These are phyloP conservation scores for Protomyctophum bolini DNA, from an alignment of 2,113 vertebrate species.

Conservation along the genomic window DNA sequence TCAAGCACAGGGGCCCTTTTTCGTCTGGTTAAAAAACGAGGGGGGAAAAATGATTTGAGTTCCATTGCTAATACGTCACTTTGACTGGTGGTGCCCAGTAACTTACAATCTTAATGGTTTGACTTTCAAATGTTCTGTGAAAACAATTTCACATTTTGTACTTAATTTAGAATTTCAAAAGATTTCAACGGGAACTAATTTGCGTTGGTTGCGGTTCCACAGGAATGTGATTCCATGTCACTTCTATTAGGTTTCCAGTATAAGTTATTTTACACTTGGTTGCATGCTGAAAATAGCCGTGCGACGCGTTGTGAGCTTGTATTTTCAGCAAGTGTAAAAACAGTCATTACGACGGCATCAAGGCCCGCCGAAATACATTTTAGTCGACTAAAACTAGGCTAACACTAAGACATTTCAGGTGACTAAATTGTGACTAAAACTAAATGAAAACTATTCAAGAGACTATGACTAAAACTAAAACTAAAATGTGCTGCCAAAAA, in stretches of 20 bases:
- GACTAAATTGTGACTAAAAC: too few relatives aligned
- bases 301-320: too few relatives aligned
- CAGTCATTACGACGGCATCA: too few relatives aligned
- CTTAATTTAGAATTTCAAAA: background rate
- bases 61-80: conserved; percentile 21
- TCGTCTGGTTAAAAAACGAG: conserved; percentile 38
- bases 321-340: too few relatives aligned
- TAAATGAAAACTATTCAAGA: too few relatives aligned
- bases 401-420: too few relatives aligned
- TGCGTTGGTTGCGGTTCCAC: background rate
- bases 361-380: too few relatives aligned
- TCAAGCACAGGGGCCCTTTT: conserved; percentile 51
- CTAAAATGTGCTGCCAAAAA: too few relatives aligned
- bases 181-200: background rate
- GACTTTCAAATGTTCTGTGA: background rate
- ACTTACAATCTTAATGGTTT: conserved; percentile 18
- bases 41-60: background rate
- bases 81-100: conserved; percentile 10
- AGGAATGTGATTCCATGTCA: background rate
- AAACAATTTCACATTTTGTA: background rate
- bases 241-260: background rate
- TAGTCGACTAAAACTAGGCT: too few relatives aligned
- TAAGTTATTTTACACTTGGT: background rate
- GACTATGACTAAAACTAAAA: too few relatives aligned
- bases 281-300: too few relatives aligned